Conservation (phyloP, 2,797 vertebrate species). For the Crocidura indochinensis region DNA sequence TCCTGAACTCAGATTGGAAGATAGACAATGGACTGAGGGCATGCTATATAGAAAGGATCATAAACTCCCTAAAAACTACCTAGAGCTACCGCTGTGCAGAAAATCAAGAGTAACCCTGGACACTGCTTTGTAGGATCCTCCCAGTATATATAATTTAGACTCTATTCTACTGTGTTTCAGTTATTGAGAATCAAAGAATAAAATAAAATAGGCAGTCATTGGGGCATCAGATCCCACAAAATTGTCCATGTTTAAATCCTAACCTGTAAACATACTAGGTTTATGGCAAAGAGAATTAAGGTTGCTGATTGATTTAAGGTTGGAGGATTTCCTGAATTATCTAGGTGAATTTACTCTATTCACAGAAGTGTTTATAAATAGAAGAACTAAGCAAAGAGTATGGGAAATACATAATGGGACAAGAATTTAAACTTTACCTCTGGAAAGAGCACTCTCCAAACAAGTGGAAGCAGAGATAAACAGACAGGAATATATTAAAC, state of each 20-base stretch:
- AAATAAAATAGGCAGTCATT: neutral
- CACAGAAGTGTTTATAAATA: neutral
- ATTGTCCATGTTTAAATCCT: neutral
- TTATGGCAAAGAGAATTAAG: neutral
- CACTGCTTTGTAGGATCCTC: too few relatives aligned
- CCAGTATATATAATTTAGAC: too few relatives aligned
- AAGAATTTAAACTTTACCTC: neutral
- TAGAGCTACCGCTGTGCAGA: too few relatives aligned
- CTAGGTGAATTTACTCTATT: neutral
- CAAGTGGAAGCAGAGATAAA: too few relatives aligned
- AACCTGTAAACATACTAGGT: neutral
- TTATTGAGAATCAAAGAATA: neutral
- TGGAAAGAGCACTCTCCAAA: too few relatives aligned
- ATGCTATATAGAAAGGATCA: too few relatives aligned
- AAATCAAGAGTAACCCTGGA: too few relatives aligned
- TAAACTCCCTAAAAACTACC: too few relatives aligned
- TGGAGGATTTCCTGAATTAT: neutral
- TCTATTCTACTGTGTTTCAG: neutral
- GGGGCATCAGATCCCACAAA: neutral
- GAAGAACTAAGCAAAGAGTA: slow-evolving; percentile 2
- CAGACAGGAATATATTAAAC: too few relatives aligned
- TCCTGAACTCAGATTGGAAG: neutral
- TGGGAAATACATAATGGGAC: neutral
- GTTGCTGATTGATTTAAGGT: neutral
- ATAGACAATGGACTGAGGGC: too few relatives aligned